Evolutionary conservation across 2,888 invertebrate species (phyloP), one percentile per base, ranked within the genome.

Genomic region (Drosophila subsilvestris): DNA sequence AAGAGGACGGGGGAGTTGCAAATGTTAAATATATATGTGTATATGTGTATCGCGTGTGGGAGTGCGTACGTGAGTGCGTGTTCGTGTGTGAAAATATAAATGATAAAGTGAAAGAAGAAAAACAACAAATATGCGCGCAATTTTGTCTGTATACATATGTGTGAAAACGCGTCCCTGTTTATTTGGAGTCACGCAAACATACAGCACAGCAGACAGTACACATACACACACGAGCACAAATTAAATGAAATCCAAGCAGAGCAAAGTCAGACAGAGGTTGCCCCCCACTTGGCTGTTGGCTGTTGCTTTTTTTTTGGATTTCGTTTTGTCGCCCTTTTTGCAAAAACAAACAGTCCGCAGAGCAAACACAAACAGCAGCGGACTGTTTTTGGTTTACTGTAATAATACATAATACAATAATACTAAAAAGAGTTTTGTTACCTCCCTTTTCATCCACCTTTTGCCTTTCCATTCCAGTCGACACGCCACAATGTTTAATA

Each of bases 111-210:
- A 77, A 80, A 79, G 76, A 82, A 72, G 55, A 85, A 77, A 74
- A 79, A 71, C 82, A 85, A 51, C 53, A 86, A 82, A 86, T 83
- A 80, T 86, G 81, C 82, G 84, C 87, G 88, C 88, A 77, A 78
- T 88, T 80, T 75, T 88, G 88, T 73, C 86, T 88, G 87, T 88
- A 88, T 78, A 81, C 86, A 88, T 78, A 81, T 80, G 73, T 49
- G 62, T 53, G 73, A 67, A 72, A 66, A 67, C 50, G 66, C 71
- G 65, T 71, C 57, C 74, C 57, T 60, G 60, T 60, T 50, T 60
- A 51, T 60, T 44, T 50, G 51, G 79, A 76, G 83, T 70, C 80
- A 76, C 77, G 63, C 67, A 76, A 69, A 74, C 63, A 62, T 6
- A 25, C 25, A 25, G 25, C 29, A 63, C 55, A 73, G 55, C 48